These are phyloP conservation scores for Larimichthys crocea DNA, from an alignment of 2,113 vertebrate genomes.

Conservation along the genomic window DNA sequence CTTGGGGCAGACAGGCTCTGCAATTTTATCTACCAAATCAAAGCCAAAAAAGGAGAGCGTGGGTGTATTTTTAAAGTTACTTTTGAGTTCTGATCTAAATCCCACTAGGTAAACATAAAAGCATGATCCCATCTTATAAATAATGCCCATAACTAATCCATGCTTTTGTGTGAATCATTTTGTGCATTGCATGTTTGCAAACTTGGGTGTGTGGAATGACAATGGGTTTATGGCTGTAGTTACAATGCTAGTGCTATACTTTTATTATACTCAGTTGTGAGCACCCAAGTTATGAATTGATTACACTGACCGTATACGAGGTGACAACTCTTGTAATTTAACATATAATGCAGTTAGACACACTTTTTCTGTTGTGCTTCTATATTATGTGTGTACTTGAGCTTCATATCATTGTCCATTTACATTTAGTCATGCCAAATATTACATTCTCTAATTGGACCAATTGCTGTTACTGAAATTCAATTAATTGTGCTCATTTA, in stretches of 20 bases:
- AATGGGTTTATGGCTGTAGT: not conserved
- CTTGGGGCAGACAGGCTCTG: not conserved
- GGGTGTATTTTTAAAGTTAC: not conserved
- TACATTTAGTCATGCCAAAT: constrained; percentile 8
- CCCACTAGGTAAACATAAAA: not conserved
- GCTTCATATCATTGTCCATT: constrained; percentile 26
- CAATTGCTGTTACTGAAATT: constrained; percentile 40
- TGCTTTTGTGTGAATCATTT: not conserved
- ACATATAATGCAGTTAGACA: no score
- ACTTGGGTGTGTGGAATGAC: not conserved
- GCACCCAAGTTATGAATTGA: not conserved
- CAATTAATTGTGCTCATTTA: constrained; percentile 37
- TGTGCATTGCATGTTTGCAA: not conserved
- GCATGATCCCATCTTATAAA: not conserved
- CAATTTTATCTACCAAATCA: not conserved
- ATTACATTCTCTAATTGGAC: constrained; percentile 37
- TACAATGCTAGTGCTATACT: not conserved
- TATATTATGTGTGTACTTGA: not conserved
- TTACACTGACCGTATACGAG: not conserved
- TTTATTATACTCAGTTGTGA: not conserved
- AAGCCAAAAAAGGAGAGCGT: not conserved
- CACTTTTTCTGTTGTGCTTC: not conserved
- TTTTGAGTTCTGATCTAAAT: constrained; percentile 4
- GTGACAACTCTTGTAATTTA: not conserved
- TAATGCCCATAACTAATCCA: not conserved